phyloP scores from a whole-genome alignment of 2,113 vertebrate species.

The Grantiella picta region DNA sequence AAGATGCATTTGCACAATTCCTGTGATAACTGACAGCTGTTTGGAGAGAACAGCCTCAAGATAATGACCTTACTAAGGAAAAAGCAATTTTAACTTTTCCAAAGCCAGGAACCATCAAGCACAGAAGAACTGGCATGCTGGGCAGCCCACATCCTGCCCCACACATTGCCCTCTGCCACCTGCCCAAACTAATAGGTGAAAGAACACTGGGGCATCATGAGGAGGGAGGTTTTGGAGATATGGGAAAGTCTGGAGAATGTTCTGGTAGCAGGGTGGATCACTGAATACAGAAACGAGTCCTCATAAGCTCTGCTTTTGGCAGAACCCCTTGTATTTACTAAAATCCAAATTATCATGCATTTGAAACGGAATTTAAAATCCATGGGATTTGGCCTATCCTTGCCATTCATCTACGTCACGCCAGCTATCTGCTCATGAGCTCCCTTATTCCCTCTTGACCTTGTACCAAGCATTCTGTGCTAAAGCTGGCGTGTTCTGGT shows the following conservation, averaged over 20 bases:
- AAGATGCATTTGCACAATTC: background rate
- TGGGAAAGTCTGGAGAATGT: background rate
- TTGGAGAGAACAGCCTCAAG: background rate
- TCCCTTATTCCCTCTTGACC: constrained; percentile 35
- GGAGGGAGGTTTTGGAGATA: background rate
- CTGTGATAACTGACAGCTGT: constrained; percentile 39
- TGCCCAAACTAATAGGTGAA: background rate
- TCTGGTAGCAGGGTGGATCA: background rate
- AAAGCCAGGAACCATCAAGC: background rate
- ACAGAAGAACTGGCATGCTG: rapidly evolving
- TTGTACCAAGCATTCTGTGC: constrained; percentile 51
- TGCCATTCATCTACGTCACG: background rate
- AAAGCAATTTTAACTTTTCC: background rate
- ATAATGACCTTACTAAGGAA: background rate
- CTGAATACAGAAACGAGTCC: background rate
- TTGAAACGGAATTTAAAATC: constrained; percentile 16
- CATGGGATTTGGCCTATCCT: constrained; percentile 25
- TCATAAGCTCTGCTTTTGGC: constrained; percentile 1
- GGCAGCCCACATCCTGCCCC: background rate
- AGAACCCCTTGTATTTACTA: background rate
- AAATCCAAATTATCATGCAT: constrained; percentile 31
- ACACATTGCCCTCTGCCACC: background rate
- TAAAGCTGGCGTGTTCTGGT: constrained; percentile 54
- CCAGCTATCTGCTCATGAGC: constrained; percentile 24
- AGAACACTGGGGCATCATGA: background rate